A percentile compares a stretch with the other conserved stretches of the same genome.
Evolutionary conservation across 2,797 vertebrate genomes (phyloP).

Genomic region (Rhyacichthys aspro): DNA sequence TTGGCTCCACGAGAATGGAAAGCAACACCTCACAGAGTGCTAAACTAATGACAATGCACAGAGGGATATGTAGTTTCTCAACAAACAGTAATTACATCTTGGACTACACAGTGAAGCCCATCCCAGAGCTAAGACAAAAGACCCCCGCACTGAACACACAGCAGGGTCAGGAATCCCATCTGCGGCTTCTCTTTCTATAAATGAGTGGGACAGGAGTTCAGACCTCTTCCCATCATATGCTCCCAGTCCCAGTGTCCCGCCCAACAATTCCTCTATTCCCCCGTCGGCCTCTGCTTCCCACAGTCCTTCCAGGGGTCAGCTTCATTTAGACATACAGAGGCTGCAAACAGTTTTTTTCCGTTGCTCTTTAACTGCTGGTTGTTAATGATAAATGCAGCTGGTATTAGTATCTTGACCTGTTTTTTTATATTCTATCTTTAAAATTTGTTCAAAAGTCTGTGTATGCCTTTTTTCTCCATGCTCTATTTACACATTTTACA

Average conservation of each 20-base stretch:
- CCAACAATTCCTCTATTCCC: constrained; percentile 63
- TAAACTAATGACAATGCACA: constrained; percentile 54
- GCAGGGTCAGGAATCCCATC: not conserved
- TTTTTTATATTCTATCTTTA: no score
- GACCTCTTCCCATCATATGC: constrained; percentile 6
- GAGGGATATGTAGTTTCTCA: constrained; percentile 43
- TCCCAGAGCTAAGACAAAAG: constrained; percentile 32
- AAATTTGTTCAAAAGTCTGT: no score
- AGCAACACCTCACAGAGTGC: constrained; percentile 50
- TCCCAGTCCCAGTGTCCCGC: constrained; percentile 50
- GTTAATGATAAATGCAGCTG: constrained; percentile 34
- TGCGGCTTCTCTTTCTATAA: constrained; percentile 17
- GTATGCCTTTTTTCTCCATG: no score
- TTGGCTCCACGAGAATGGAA: constrained; percentile 61
- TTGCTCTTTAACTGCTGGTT: constrained; percentile 22
- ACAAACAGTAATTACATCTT: constrained; percentile 65
- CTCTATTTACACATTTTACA: no score
- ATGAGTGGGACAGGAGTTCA: constrained; percentile 5
- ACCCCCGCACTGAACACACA: constrained; percentile 20
- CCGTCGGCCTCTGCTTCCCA: constrained; percentile 52
- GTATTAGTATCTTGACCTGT: no score
- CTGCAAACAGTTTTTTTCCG: constrained; percentile 31
- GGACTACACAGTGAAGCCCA: constrained; percentile 23
- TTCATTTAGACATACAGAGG: constrained; percentile 23
- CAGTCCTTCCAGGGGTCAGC: constrained; percentile 52